A percentile compares a stretch with the other conserved stretches of the same genome.
phyloP scores from a whole-genome alignment of 64 coral and sea anemone genomes.

The Pachyseris speciosa region DNA sequence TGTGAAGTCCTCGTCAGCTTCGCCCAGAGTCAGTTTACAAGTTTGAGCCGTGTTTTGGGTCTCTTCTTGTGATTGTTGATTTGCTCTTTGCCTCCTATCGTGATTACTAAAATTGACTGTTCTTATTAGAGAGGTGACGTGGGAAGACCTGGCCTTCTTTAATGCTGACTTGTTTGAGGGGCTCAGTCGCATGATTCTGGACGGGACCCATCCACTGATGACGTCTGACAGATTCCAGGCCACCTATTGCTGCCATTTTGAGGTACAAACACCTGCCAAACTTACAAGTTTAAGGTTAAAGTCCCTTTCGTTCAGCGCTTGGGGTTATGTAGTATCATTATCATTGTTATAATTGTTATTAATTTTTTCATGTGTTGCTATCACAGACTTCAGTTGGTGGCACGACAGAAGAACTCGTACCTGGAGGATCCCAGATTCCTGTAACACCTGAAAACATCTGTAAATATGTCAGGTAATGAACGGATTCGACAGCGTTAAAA shows the following conservation, averaged over 20 bases:
- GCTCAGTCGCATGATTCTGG: slow-evolving; percentile 92
- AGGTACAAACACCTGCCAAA: slow-evolving; percentile 9
- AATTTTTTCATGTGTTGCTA: background rate
- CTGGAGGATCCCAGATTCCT: slow-evolving; percentile 77
- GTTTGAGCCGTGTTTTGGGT: too few relatives aligned
- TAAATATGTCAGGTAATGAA: slow-evolving; percentile 75
- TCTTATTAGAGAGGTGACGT: slow-evolving; percentile 73
- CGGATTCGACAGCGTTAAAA: background rate
- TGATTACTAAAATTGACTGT: background rate
- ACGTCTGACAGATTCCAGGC: slow-evolving; percentile 90
- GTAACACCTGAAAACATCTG: slow-evolving; percentile 87
- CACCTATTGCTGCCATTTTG: slow-evolving; percentile 94
- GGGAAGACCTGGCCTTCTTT: slow-evolving; percentile 92
- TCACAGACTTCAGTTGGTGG: slow-evolving; percentile 91
- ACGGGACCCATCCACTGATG: slow-evolving; percentile 77
- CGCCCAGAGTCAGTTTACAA: too few relatives aligned
- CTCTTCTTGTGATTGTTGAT: background rate
- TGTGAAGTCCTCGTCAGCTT: too few relatives aligned
- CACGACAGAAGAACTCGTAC: slow-evolving; percentile 78
- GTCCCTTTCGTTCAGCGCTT: too few relatives aligned
- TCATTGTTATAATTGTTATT: background rate
- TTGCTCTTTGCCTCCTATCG: too few relatives aligned
- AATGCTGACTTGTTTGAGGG: slow-evolving; percentile 95
- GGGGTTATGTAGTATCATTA: too few relatives aligned
- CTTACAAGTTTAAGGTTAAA: background rate